Conservation (phyloP, 2,113 vertebrate genomes). For the Podiceps cristatus region DNA sequence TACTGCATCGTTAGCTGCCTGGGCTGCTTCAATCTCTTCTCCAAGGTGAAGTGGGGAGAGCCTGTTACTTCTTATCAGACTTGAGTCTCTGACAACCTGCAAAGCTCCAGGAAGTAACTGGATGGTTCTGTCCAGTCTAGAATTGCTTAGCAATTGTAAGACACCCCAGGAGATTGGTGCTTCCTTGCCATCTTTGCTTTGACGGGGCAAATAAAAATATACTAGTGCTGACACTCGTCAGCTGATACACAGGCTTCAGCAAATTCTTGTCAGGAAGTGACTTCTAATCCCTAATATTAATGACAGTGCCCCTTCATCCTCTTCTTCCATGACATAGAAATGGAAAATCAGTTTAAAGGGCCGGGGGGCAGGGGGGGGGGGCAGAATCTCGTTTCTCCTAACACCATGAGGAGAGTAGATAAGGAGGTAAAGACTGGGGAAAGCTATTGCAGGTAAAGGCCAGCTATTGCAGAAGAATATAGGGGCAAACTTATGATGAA, state of each 20-base stretch:
- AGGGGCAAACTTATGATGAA: neutral
- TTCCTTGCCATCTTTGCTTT: neutral
- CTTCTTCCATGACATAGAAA: neutral
- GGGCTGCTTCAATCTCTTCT: conserved; percentile 98
- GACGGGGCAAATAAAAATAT: neutral
- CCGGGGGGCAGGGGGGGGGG: rapidly evolving
- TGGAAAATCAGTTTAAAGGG: neutral
- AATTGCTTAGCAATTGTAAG: neutral
- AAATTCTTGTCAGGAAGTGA: neutral
- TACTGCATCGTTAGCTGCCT: conserved; percentile 96
- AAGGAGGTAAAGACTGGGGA: neutral
- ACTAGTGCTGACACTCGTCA: neutral
- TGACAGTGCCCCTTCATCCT: neutral
- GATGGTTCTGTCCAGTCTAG: neutral
- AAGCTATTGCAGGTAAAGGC: neutral
- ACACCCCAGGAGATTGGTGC: neutral
- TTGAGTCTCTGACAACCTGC: neutral
- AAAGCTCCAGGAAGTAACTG: neutral
- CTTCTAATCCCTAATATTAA: neutral
- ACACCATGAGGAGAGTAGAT: neutral
- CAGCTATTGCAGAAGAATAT: neutral
- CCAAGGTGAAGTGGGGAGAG: conserved; percentile 86
- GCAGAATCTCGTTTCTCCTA: neutral
- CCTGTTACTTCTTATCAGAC: neutral
- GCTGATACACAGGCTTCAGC: neutral